A percentile compares a stretch with the other conserved stretches of the same genome.
These are phyloP conservation scores for Tetramorium bicarinatum DNA, from an alignment of 2,888 invertebrate genomes.

Conservation along the genomic window DNA sequence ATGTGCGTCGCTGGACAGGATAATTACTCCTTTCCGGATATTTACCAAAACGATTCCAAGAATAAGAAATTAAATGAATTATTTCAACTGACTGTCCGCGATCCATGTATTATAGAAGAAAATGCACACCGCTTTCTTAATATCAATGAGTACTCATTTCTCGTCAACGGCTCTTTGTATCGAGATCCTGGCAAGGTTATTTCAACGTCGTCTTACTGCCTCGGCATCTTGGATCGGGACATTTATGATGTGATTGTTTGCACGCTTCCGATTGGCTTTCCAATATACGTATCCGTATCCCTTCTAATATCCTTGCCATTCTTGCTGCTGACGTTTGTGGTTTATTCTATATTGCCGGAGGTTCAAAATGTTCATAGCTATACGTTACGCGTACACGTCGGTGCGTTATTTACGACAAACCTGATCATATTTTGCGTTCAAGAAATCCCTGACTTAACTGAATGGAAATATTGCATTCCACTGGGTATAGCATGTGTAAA, in stretches of 20 bases:
- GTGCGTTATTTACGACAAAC: constrained; percentile 78
- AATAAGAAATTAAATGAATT: background rate
- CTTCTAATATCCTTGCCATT: constrained; percentile 82
- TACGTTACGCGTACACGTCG: constrained; percentile 81
- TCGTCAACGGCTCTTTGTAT: constrained; percentile 76
- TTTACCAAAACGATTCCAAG: constrained; percentile 58
- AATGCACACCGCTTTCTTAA: constrained; percentile 16
- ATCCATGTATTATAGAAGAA: constrained; percentile 68
- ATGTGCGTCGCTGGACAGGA: constrained; percentile 38
- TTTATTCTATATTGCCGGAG: constrained; percentile 82
- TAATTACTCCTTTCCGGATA: constrained; percentile 64
- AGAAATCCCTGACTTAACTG: constrained; percentile 51
- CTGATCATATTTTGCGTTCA: constrained; percentile 71
- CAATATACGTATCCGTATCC: constrained; percentile 65
- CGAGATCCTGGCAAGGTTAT: background rate
- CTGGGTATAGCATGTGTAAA: constrained; percentile 71
- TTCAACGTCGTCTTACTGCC: constrained; percentile 69
- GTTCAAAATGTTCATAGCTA: constrained; percentile 82
- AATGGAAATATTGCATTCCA: constrained; percentile 69
- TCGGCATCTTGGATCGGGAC: constrained; percentile 32
- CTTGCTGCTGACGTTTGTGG: constrained; percentile 80
- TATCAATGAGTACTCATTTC: constrained; percentile 63
- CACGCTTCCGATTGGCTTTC: background rate
- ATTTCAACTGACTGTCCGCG: constrained; percentile 62
- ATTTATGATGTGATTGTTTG: constrained; percentile 71